Evolutionary conservation across 2,113 vertebrate species (phyloP).

Genomic region (Pterocles burchelli): DNA sequence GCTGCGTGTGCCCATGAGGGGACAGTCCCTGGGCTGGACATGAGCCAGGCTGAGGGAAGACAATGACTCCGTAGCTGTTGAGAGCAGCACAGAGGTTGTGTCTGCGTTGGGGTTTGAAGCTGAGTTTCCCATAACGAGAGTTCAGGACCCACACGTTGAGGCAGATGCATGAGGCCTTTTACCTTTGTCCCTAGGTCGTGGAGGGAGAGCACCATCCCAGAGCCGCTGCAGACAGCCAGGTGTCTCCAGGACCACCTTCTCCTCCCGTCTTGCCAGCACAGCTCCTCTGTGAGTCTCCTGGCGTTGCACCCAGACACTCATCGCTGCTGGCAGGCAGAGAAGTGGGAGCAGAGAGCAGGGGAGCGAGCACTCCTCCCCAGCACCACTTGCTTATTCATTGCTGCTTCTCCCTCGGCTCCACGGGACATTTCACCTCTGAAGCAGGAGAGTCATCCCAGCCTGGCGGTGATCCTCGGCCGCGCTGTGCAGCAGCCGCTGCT

Average conservation of each 20-base stretch:
- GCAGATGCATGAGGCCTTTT: background rate
- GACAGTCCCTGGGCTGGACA: background rate
- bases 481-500: background rate
- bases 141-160: accelerated
- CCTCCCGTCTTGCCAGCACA: background rate
- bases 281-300: background rate
- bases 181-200: accelerated
- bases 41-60: background rate
- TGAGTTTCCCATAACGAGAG: background rate
- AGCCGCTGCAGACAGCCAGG: background rate
- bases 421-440: background rate
- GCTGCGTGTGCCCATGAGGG: accelerated
- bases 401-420: background rate
- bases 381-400: accelerated
- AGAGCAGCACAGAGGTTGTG: accelerated
- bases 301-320: accelerated
- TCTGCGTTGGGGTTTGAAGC: background rate
- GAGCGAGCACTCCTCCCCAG: background rate
- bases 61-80: accelerated
- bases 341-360: background rate
- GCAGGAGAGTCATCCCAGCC: background rate
- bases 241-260: background rate
- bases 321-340: background rate
- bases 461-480: background rate
- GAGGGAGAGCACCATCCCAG: background rate